Evolutionary conservation across 1,140 invertebrate species (phyloP).

Genomic region (Wasmannia auropunctata): DNA sequence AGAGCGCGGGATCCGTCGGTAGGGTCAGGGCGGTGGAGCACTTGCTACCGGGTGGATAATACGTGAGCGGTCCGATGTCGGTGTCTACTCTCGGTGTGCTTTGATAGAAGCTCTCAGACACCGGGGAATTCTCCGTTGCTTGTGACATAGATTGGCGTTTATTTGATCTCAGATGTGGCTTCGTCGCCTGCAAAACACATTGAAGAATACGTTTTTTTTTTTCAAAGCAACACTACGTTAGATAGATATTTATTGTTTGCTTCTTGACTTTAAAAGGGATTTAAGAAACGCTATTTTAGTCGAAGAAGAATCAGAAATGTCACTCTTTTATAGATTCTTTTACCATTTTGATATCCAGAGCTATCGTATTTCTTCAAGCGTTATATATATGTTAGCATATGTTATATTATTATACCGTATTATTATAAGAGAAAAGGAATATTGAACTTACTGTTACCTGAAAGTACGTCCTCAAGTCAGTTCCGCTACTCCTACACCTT

Average conservation of each 20-base stretch:
- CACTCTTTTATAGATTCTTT: not conserved
- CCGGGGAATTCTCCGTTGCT: constrained; percentile 70
- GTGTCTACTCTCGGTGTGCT: constrained; percentile 83
- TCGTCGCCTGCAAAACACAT: constrained; percentile 77
- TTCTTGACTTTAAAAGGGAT: too few species aligned
- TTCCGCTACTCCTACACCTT: constrained; percentile 82
- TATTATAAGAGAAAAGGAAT: not conserved
- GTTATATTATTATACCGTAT: not conserved
- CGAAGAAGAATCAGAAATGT: not conserved
- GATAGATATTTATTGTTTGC: too few species aligned
- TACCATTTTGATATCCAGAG: too few species aligned
- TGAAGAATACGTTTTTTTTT: not conserved
- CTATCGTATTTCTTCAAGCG: not conserved
- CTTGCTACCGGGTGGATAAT: constrained; percentile 64
- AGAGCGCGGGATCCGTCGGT: constrained; percentile 74
- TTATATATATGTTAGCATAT: not conserved
- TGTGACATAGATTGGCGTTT: constrained; percentile 80
- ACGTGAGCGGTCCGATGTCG: constrained; percentile 82
- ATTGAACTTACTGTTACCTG: constrained; percentile 75
- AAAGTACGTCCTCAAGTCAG: constrained; percentile 83
- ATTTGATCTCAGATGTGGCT: constrained; percentile 75
- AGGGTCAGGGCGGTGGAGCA: constrained; percentile 75
- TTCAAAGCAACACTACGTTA: too few species aligned
- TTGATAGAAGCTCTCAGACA: constrained; percentile 82
- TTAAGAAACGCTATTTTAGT: not conserved